phyloP scores from a whole-genome alignment of 1,140 invertebrate species.

The Platorchestia sp. region DNA sequence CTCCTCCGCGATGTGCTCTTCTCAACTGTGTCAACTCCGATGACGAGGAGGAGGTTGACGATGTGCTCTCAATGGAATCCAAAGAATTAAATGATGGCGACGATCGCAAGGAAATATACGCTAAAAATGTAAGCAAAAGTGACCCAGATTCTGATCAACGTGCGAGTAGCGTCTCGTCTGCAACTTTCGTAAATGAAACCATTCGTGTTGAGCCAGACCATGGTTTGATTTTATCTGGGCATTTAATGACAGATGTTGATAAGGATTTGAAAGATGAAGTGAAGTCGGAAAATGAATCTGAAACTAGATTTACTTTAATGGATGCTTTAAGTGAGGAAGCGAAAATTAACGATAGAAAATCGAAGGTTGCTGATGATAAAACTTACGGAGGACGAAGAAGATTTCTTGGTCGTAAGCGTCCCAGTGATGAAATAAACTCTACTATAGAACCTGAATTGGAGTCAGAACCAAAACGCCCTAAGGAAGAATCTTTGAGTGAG shows the following conservation, averaged over 20 bases:
- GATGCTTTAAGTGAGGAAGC: neutral
- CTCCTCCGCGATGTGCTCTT: conserved; percentile 1
- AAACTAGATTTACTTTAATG: conserved; percentile 38
- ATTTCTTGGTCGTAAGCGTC: conserved; percentile 1
- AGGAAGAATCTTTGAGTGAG: neutral
- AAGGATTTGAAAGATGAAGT: neutral
- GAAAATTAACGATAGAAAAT: neutral
- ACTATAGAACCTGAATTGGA: neutral
- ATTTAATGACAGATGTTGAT: neutral
- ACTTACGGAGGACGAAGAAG: conserved; percentile 3
- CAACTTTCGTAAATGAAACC: neutral
- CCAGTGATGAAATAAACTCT: neutral
- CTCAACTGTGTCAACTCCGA: neutral
- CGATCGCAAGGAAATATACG: neutral
- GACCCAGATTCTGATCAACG: neutral
- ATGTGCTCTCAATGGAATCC: neutral
- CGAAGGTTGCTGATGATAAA: conserved; percentile 24
- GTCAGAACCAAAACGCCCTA: neutral
- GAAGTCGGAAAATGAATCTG: conserved; percentile 58
- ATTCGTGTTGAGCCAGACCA: neutral
- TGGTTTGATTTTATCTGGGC: neutral
- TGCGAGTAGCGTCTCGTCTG: neutral
- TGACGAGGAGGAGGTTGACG: neutral
- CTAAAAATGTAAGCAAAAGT: conserved; percentile 20
- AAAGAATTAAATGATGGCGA: neutral